Evolutionary conservation across 2,888 invertebrate species (phyloP).

Genomic region (Cheilosia scutellata): DNA sequence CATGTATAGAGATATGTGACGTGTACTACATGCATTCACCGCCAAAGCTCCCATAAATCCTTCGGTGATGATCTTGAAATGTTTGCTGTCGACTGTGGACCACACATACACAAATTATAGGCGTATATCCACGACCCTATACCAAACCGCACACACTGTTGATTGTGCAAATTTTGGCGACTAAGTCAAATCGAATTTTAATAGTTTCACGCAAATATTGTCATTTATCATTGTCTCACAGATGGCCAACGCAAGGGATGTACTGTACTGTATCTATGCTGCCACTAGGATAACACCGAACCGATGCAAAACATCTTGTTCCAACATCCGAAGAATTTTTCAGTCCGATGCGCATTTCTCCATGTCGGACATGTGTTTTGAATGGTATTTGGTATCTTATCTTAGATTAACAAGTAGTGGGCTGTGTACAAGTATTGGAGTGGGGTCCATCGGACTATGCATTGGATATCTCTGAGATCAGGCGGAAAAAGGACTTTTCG

Average conservation of each 20-base stretch:
- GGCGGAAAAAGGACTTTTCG: background rate
- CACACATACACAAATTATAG: background rate
- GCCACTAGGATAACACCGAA: slow-evolving; percentile 15
- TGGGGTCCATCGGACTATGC: too few species aligned
- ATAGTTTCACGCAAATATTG: slow-evolving; percentile 73
- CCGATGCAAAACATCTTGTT: slow-evolving; percentile 46
- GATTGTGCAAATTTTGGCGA: slow-evolving; percentile 64
- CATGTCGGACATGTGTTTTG: background rate
- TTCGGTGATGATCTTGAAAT: slow-evolving; percentile 73
- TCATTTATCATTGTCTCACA: slow-evolving; percentile 64
- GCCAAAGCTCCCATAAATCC: slow-evolving; percentile 62
- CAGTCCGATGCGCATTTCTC: slow-evolving; percentile 27
- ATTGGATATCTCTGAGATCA: slow-evolving; percentile 10
- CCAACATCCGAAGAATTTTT: slow-evolving; percentile 47
- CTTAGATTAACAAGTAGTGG: background rate
- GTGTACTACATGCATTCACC: slow-evolving; percentile 25
- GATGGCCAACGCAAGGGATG: background rate
- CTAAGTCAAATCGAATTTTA: slow-evolving; percentile 72
- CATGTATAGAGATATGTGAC: background rate
- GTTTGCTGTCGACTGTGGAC: slow-evolving; percentile 63
- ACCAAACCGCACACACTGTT: slow-evolving; percentile 26
- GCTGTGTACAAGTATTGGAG: background rate
- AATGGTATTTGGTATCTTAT: slow-evolving; percentile 3
- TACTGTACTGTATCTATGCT: background rate
- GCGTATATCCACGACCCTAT: background rate